These are phyloP conservation scores for Bufo bufo DNA, from an alignment of 2,113 vertebrate species.

Conservation along the genomic window DNA sequence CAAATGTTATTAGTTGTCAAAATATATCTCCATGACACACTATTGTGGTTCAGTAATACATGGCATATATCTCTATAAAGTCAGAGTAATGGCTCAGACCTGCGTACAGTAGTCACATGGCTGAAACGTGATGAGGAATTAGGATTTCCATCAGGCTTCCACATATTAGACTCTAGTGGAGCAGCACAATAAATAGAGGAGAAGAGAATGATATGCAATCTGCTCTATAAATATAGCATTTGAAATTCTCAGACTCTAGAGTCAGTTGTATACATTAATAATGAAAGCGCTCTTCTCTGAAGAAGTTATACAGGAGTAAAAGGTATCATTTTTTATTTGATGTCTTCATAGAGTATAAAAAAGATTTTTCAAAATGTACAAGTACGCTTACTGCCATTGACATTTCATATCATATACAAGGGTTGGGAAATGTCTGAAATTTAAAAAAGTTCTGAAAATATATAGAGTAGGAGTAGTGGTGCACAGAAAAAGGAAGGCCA, in stretches of 20 bases:
- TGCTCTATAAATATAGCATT: neutral
- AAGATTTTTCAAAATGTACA: neutral
- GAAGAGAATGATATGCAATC: neutral
- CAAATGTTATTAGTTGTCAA: slow-evolving; percentile 6
- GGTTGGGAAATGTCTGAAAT: neutral
- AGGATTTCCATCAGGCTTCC: neutral
- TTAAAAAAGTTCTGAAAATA: neutral
- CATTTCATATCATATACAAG: neutral
- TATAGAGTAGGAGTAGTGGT: neutral
- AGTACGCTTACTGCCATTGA: neutral
- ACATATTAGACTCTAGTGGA: neutral
- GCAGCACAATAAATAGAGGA: neutral
- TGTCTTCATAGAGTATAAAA: neutral
- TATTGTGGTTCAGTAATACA: slow-evolving; percentile 18
- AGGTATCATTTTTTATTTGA: neutral
- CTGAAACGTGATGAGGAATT: slow-evolving; percentile 1
- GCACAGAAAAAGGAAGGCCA: neutral
- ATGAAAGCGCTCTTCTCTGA: neutral
- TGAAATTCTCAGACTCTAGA: neutral
- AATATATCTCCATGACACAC: slow-evolving; percentile 2
- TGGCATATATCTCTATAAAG: slow-evolving; percentile 14
- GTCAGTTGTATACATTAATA: neutral
- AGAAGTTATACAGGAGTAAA: slow-evolving; percentile 6
- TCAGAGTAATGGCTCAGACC: neutral
- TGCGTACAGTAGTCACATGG: neutral